Evolutionary conservation across 2,113 vertebrate genomes (phyloP).

Genomic region (Phalacrocorax pelagicus): DNA sequence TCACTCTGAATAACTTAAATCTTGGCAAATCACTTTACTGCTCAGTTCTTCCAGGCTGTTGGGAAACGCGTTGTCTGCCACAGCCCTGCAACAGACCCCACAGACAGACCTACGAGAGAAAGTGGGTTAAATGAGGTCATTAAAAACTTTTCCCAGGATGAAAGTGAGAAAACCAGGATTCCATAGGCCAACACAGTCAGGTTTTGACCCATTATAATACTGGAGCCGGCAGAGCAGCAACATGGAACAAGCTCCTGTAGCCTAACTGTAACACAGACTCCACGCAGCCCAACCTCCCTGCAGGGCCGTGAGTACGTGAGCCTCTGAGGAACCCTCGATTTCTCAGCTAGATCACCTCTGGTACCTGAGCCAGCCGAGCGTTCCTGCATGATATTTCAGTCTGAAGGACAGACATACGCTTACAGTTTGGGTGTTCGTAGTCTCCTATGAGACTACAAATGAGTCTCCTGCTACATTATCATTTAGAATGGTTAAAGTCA

Average conservation of each 20-base stretch:
- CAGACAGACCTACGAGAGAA: background rate
- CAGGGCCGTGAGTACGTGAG: accelerated
- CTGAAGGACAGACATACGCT: background rate
- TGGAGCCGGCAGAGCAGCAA: background rate
- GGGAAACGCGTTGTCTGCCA: background rate
- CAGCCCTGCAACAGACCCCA: background rate
- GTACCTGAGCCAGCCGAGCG: background rate
- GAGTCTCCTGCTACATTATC: too few relatives aligned
- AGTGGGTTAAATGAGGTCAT: background rate
- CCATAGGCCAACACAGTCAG: accelerated
- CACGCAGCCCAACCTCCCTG: background rate
- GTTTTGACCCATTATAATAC: background rate
- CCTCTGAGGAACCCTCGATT: background rate
- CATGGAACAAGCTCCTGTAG: accelerated
- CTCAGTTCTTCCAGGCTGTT: background rate
- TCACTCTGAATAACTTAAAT: background rate
- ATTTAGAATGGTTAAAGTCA: background rate
- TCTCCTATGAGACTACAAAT: background rate
- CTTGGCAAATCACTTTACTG: background rate
- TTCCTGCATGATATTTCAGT: background rate
- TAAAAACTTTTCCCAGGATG: background rate
- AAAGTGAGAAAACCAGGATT: background rate
- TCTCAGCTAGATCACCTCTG: background rate
- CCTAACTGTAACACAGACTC: background rate
- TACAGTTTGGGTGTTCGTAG: background rate